These are phyloP conservation scores for Phodopus roborovskii DNA, from an alignment of 2,113 vertebrate genomes.

Conservation along the genomic window DNA sequence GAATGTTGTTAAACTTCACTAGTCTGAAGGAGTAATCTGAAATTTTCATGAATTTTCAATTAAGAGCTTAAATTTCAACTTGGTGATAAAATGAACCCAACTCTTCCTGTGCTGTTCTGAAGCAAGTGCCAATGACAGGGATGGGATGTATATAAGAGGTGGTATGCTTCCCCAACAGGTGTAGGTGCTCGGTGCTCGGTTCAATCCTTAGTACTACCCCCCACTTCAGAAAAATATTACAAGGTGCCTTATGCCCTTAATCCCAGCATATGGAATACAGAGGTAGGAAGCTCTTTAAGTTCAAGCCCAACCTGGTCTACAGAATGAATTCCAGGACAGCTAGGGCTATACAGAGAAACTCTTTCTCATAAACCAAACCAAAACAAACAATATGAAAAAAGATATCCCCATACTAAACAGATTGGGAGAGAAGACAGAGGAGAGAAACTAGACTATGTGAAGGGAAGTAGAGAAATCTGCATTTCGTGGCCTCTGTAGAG, in stretches of 20 bases:
- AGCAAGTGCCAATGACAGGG: background rate
- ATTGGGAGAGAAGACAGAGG: background rate
- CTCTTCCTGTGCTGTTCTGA: background rate
- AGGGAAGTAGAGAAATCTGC: background rate
- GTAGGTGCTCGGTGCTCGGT: too few relatives aligned
- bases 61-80: constrained; percentile 5
- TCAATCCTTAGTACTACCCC: background rate
- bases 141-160: too few relatives aligned
- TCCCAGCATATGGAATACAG: too few relatives aligned
- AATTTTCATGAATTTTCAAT: constrained; percentile 24
- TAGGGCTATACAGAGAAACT: too few relatives aligned
- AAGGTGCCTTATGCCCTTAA: background rate
- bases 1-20: background rate
- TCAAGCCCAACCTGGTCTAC: too few relatives aligned
- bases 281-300: too few relatives aligned
- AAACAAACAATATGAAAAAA: too few relatives aligned
- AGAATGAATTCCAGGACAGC: too few relatives aligned
- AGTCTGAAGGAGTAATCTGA: constrained; percentile 20
- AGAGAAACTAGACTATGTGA: background rate
- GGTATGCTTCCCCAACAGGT: background rate
- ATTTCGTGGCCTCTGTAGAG: background rate
- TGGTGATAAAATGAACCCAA: background rate
- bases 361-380: too few relatives aligned
- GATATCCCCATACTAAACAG: background rate
- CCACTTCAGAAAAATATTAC: background rate